A percentile compares a stretch with the other conserved stretches of the same genome.
Conservation (phyloP, 2,113 vertebrate genomes). For the Procavia capensis region DNA sequence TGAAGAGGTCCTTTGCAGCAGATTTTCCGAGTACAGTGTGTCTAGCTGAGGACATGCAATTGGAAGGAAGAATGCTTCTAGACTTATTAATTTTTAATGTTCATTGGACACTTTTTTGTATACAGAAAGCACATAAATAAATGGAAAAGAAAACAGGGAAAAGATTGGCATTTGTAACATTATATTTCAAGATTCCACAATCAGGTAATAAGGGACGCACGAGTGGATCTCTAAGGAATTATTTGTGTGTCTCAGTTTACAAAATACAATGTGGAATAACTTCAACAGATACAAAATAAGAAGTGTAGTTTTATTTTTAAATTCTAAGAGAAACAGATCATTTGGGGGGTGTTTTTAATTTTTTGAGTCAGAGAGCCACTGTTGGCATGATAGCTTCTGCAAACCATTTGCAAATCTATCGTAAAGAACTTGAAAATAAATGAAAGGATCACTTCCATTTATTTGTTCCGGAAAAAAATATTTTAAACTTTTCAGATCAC, state of each 20-base stretch:
- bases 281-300: conserved; percentile 38
- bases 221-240: neutral
- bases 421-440: conserved; percentile 69
- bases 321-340: conserved; percentile 35
- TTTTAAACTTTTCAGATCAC: conserved; percentile 46
- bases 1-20: no score
- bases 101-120: neutral
- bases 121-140: neutral
- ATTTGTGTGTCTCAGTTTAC: conserved; percentile 43
- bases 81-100: neutral
- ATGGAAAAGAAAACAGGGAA: neutral
- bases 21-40: no score
- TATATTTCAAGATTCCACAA: conserved; percentile 5
- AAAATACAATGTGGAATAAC: conserved; percentile 29
- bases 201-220: neutral
- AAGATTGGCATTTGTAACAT: neutral
- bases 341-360: conserved; percentile 51
- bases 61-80: neutral
- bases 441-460: conserved; percentile 53
- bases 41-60: neutral
- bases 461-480: conserved; percentile 51
- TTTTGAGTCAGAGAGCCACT: conserved; percentile 60
- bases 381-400: conserved; percentile 50
- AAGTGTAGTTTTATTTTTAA: neutral
- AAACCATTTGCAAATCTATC: conserved; percentile 70